These are phyloP conservation scores for Ochotona curzoniae DNA, from an alignment of 2,113 vertebrate genomes.

Conservation along the genomic window DNA sequence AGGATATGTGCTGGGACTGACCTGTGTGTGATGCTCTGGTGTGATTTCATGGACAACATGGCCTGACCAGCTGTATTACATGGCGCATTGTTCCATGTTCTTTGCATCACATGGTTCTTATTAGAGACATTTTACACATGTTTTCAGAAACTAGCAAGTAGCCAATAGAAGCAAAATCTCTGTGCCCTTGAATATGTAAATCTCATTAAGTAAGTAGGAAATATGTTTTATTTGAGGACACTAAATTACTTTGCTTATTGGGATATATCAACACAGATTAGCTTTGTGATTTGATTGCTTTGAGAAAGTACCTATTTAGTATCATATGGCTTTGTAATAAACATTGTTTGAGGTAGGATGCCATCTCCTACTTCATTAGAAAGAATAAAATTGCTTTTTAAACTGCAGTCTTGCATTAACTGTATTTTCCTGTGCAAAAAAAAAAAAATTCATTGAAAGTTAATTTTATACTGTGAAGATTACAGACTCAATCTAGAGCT, in stretches of 20 bases:
- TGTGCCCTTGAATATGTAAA: slow-evolving; percentile 35
- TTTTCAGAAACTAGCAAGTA: slow-evolving; percentile 1
- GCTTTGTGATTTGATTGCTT: slow-evolving; percentile 47
- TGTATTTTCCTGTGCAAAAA: background rate
- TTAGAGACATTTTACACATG: background rate
- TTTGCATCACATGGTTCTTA: background rate
- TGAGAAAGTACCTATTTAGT: slow-evolving; percentile 54
- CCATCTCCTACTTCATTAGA: slow-evolving; percentile 40
- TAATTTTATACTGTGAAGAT: slow-evolving; percentile 43
- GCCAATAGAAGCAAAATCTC: background rate
- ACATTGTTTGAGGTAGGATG: slow-evolving; percentile 43
- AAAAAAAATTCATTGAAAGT: slow-evolving; percentile 23
- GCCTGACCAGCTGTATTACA: background rate
- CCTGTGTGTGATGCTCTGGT: background rate
- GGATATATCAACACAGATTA: slow-evolving; percentile 60
- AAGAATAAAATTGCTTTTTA: slow-evolving; percentile 45
- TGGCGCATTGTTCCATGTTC: background rate
- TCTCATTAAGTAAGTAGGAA: slow-evolving; percentile 60
- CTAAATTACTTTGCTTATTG: slow-evolving; percentile 68
- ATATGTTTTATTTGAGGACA: slow-evolving; percentile 47
- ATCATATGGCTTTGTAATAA: slow-evolving; percentile 53
- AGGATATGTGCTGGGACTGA: background rate
- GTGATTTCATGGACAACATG: background rate
- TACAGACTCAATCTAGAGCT: background rate
- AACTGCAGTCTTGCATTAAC: slow-evolving; percentile 40